These are phyloP conservation scores for Siderastrea radians DNA, from an alignment of 92 coral and sea anemone species.

Conservation along the genomic window DNA sequence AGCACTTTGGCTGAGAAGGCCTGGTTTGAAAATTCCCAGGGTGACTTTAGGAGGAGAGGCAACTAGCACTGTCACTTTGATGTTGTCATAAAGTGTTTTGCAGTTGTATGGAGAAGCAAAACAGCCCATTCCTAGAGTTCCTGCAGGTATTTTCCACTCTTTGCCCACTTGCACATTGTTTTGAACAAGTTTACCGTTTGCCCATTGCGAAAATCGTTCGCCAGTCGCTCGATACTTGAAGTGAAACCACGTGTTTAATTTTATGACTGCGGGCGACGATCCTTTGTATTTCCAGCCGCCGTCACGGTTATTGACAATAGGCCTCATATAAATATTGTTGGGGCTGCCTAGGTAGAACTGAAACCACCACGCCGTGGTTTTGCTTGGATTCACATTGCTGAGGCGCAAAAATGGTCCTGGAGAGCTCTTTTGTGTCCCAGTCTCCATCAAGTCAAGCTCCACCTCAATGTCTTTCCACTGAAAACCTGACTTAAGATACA, in stretches of 20 bases:
- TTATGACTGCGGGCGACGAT: slow-evolving; percentile 51
- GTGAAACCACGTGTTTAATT: slow-evolving; percentile 66
- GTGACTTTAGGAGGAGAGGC: not conserved
- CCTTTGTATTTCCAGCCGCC: slow-evolving; percentile 68
- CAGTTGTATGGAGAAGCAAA: not conserved
- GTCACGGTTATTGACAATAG: slow-evolving; percentile 63
- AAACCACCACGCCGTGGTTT: slow-evolving; percentile 88
- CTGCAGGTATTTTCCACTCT: not conserved
- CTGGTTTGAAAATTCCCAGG: not conserved
- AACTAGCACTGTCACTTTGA: slow-evolving; percentile 7
- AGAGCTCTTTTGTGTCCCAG: slow-evolving; percentile 21
- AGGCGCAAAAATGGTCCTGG: slow-evolving; percentile 81
- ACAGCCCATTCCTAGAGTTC: slow-evolving; percentile 8
- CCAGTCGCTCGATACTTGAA: slow-evolving; percentile 76
- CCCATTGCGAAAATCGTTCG: slow-evolving; percentile 28
- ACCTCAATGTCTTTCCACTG: slow-evolving; percentile 84
- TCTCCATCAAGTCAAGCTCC: slow-evolving; percentile 85
- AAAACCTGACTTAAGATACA: slow-evolving; percentile 65
- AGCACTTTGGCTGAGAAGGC: not conserved
- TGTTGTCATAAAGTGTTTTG: slow-evolving; percentile 11
- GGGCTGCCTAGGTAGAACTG: slow-evolving; percentile 37
- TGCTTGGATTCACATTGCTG: slow-evolving; percentile 32
- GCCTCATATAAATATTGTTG: slow-evolving; percentile 72
- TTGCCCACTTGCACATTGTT: not conserved
- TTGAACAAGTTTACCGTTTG: not conserved